Evolutionary conservation across 2,888 invertebrate genomes (phyloP), one percentile per base, ranked within the genome.

Genomic region (Colletes collaris): DNA sequence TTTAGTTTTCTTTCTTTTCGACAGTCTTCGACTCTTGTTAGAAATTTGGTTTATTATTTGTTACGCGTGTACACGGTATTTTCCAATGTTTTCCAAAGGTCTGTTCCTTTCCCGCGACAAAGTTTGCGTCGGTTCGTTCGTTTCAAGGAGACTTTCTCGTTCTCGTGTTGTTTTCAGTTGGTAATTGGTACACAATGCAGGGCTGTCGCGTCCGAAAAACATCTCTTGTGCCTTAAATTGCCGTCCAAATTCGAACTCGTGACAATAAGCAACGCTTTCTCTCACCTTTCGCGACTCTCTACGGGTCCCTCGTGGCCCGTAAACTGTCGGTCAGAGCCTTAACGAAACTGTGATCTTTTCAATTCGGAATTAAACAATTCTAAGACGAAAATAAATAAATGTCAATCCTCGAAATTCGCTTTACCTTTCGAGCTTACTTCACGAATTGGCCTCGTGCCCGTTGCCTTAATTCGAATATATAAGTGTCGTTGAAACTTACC

Each of bases 151-250:
- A 50, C 16, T 19, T 52, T 11, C 58, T 55, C 37, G 10, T n/a
- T 37, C 53, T 53, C 7, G 35, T 11, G 50, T 50, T 16, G n/a
- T 6, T 46, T 68, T 40, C 46, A 16, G 5, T 50, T 27, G 40
- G 49, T 62, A 58, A 64, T 69, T 49, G 72, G 66, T 68, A 64
- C 40, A 40, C 55, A 60, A 50, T 35, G 40, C 50, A 58, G 65
- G 87, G 88, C 87, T 89, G 90, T 89, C 90, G 89, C 87, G 81
- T 59, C 73, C 59, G 72, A 65, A 73, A 76, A 85, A 68, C 79
- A 58, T 79, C 74, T 70, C 56, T 76, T 84, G 90, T 90, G 90
- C 90, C 90, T 90, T 90, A 90, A 87, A 87, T 80, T 86, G 79
- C 90, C 90, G 90, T 90, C 90, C 90, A 90, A 65, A 77, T 79